Evolutionary conservation across 2,888 invertebrate genomes (phyloP).

Genomic region (Drosophila neonasuta): DNA sequence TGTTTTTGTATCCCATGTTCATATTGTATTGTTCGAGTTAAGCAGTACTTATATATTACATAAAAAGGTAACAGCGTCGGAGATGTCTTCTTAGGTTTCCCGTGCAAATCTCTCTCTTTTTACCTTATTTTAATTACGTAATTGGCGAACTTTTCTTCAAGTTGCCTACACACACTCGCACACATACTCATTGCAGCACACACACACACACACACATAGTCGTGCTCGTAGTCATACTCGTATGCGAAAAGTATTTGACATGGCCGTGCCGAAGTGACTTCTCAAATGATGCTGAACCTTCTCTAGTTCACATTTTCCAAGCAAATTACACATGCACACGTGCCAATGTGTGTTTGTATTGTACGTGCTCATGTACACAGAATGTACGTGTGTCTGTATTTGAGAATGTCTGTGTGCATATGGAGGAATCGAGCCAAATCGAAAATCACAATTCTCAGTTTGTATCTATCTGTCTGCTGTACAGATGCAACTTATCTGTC

Average conservation of each 20-base stretch:
- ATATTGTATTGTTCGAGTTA: not conserved
- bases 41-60: not conserved
- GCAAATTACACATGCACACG: constrained; percentile 5
- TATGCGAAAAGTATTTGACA: constrained; percentile 4
- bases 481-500: not conserved
- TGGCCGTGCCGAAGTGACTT: constrained; percentile 5
- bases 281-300: constrained; percentile 5
- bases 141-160: constrained; percentile 3
- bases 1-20: not conserved
- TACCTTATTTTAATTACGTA: constrained; percentile 1
- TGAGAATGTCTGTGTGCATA: not conserved
- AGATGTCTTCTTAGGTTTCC: not conserved
- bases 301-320: constrained; percentile 1
- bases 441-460: not conserved
- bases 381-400: not conserved
- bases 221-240: constrained; percentile 1
- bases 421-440: not conserved
- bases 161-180: not conserved
- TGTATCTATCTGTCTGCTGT: not conserved
- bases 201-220: not conserved
- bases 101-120: not conserved
- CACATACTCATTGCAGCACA: not conserved
- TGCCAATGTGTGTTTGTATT: constrained; percentile 1
- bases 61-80: not conserved
- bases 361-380: not conserved